Conservation (phyloP, 2,113 vertebrate genomes). For the Aspidoscelis tigris region DNA sequence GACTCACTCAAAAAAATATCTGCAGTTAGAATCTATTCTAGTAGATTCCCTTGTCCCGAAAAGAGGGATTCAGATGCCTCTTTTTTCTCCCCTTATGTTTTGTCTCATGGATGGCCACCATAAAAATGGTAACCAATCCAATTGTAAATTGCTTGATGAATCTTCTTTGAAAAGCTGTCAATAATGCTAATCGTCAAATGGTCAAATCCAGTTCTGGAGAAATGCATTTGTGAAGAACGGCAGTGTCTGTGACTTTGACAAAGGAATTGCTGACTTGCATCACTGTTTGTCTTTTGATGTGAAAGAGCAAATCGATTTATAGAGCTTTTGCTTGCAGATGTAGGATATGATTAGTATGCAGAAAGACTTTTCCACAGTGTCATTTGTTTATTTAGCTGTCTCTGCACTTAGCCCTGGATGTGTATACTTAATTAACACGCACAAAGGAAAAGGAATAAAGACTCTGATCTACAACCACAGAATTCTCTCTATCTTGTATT, state of each 20-base stretch:
- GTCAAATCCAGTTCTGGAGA: constrained; percentile 87
- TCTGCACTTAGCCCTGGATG: constrained; percentile 82
- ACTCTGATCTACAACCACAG: constrained; percentile 64
- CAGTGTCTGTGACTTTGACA: constrained; percentile 99
- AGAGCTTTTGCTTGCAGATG: constrained; percentile 88
- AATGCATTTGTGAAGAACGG: constrained; percentile 91
- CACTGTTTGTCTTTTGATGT: constrained; percentile 99
- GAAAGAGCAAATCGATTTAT: constrained; percentile 99
- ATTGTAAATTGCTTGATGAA: constrained; percentile 88
- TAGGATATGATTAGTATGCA: constrained; percentile 96
- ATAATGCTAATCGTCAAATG: constrained; percentile 96
- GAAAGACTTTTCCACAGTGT: constrained; percentile 85
- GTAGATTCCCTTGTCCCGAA: constrained; percentile 66
- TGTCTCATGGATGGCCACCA: constrained; percentile 80
- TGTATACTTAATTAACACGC: constrained; percentile 86
- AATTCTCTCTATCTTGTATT: constrained; percentile 66
- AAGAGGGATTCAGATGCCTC: constrained; percentile 80
- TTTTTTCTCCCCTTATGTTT: constrained; percentile 73
- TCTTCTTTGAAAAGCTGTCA: constrained; percentile 96
- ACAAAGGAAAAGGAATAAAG: constrained; percentile 81
- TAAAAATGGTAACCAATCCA: constrained; percentile 85
- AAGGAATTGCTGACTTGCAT: constrained; percentile 99
- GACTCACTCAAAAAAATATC: constrained; percentile 50
- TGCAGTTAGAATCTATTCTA: constrained; percentile 43
- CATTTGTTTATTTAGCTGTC: constrained; percentile 89